phyloP scores from a whole-genome alignment of 1,140 invertebrate genomes.

The Drosophila mojavensis region DNA sequence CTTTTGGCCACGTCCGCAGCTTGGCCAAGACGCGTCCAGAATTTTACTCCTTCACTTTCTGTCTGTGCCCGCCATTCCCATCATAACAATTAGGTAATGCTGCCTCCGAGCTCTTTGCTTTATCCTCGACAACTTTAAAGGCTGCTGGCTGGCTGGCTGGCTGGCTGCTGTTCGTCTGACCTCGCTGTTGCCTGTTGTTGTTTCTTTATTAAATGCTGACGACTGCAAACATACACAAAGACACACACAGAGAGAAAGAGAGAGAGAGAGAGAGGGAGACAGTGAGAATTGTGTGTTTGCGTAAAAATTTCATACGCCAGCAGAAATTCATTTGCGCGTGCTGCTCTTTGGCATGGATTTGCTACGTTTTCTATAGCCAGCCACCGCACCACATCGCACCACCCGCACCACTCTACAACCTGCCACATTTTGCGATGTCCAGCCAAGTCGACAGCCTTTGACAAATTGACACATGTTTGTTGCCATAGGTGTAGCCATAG shows the following conservation, averaged over 20 bases:
- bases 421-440: constrained; percentile 19
- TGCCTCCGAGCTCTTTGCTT: neutral
- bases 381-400: neutral
- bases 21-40: constrained; percentile 33
- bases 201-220: constrained; percentile 62
- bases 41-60: constrained; percentile 26
- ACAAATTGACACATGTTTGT: constrained; percentile 44
- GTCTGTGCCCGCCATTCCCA: constrained; percentile 30
- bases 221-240: constrained; percentile 38
- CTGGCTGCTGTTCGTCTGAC: constrained; percentile 23
- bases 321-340: constrained; percentile 74
- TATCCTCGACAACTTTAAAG: constrained; percentile 25
- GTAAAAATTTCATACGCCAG: constrained; percentile 73
- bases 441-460: constrained; percentile 45
- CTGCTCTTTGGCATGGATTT: constrained; percentile 22
- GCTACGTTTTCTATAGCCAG: neutral
- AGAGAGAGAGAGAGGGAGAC: neutral
- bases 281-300: constrained; percentile 41
- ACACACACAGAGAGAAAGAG: neutral
- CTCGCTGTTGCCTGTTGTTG: constrained; percentile 28
- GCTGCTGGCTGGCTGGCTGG: constrained; percentile 44
- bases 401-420: neutral
- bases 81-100: constrained; percentile 51
- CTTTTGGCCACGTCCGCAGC: constrained; percentile 32
- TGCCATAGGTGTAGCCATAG: constrained; percentile 1